A percentile compares a stretch with the other conserved stretches of the same genome.
phyloP scores from a whole-genome alignment of 2,797 vertebrate genomes.

The Melanotaenia boesemani region DNA sequence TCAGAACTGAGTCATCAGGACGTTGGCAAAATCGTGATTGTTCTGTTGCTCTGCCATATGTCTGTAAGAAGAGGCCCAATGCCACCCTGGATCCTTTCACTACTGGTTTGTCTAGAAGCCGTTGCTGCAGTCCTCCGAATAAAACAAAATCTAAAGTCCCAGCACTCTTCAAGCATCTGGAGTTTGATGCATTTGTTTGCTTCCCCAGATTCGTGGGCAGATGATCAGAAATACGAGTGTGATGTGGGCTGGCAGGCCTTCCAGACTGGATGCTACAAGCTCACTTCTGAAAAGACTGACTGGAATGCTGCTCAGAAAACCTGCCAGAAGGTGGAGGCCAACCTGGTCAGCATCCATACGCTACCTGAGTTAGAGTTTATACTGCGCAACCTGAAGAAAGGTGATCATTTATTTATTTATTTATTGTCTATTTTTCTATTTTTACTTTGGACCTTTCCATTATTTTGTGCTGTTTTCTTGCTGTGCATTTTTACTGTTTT shows the following conservation, averaged over 20 bases:
- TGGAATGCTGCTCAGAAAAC: conserved; percentile 91
- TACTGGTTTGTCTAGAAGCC: conserved; percentile 76
- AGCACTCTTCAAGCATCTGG: not conserved
- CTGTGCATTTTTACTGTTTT: not conserved
- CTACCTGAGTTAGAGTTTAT: conserved; percentile 93
- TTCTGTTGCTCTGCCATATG: conserved; percentile 91
- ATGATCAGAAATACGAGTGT: conserved; percentile 88
- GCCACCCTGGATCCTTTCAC: conserved; percentile 86
- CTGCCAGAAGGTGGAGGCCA: conserved; percentile 90
- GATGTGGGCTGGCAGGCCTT: conserved; percentile 94
- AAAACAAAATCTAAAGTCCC: not conserved
- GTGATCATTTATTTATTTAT: conserved; percentile 67
- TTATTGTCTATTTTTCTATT: too few species aligned
- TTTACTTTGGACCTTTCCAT: not conserved
- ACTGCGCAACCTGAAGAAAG: conserved; percentile 90
- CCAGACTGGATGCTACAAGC: conserved; percentile 93
- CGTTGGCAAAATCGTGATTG: conserved; percentile 97
- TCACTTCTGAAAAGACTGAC: conserved; percentile 88
- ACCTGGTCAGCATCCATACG: conserved; percentile 95
- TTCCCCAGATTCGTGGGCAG: conserved; percentile 87
- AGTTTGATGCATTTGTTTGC: conserved; percentile 11
- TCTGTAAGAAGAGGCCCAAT: conserved; percentile 96
- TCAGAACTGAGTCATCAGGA: conserved; percentile 91
- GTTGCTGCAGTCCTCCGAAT: not conserved
- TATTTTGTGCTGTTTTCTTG: not conserved